These are phyloP conservation scores for Strix uralensis DNA, from an alignment of 2,113 vertebrate genomes.

Conservation along the genomic window DNA sequence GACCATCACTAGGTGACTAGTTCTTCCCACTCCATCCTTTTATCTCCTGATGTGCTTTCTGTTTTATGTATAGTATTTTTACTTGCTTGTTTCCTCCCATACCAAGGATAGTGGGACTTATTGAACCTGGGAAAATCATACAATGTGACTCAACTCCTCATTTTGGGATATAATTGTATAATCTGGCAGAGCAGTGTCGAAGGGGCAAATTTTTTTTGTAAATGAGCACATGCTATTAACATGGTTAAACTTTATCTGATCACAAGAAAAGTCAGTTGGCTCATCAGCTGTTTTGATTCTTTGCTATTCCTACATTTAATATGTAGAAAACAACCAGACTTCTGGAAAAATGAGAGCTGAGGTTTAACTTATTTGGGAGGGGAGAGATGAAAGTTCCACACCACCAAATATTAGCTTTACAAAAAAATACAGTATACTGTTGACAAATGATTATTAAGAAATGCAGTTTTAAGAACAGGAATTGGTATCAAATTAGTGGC, in stretches of 20 bases:
- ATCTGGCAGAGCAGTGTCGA: background rate
- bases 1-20: accelerated
- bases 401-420: background rate
- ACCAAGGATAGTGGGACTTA: background rate
- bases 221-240: background rate
- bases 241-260: background rate
- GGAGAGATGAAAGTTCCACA: background rate
- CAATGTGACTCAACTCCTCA: background rate
- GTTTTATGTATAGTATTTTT: background rate
- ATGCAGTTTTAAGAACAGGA: background rate
- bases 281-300: background rate
- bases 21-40: background rate
- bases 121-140: background rate
- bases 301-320: background rate
- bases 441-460: background rate
- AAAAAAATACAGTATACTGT: background rate
- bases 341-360: background rate
- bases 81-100: background rate
- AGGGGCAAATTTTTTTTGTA: background rate
- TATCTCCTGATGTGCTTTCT: background rate
- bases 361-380: background rate
- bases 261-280: background rate
- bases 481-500: background rate
- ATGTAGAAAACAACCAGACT: background rate
- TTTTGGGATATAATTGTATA: background rate